Conservation (phyloP, 2,797 vertebrate genomes). For the Adelosebastes latens region DNA sequence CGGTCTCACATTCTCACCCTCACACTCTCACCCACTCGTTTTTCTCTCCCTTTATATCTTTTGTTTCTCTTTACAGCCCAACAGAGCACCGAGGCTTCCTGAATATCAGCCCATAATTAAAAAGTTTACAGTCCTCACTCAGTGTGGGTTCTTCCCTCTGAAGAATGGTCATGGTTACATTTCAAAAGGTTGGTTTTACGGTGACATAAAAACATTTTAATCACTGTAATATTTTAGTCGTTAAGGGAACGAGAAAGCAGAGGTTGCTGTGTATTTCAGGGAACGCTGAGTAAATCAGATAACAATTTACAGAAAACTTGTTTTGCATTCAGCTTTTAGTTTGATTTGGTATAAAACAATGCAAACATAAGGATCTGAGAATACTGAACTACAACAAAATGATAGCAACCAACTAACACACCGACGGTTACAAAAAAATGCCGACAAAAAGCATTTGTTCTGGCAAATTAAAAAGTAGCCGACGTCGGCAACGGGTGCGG, state of each 20-base stretch:
- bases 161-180: neutral
- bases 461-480: too few relatives aligned
- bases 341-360: neutral
- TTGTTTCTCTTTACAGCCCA: slow-evolving; percentile 28
- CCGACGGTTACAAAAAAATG: neutral
- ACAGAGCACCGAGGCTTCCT: slow-evolving; percentile 10
- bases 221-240: neutral
- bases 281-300: neutral
- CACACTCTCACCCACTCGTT: slow-evolving; percentile 38
- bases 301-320: neutral
- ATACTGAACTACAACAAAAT: neutral
- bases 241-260: neutral
- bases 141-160: neutral
- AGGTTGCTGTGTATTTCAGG: neutral
- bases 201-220: neutral
- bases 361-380: neutral
- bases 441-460: too few relatives aligned
- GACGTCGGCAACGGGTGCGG: too few relatives aligned
- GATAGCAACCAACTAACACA: neutral
- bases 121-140: slow-evolving; percentile 26
- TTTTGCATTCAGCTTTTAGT: neutral
- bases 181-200: neutral
- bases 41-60: slow-evolving; percentile 28
- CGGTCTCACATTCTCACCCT: slow-evolving; percentile 25
- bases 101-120: slow-evolving; percentile 52